phyloP scores from a whole-genome alignment of 2,888 invertebrate species.

The Antheraea assamensis region DNA sequence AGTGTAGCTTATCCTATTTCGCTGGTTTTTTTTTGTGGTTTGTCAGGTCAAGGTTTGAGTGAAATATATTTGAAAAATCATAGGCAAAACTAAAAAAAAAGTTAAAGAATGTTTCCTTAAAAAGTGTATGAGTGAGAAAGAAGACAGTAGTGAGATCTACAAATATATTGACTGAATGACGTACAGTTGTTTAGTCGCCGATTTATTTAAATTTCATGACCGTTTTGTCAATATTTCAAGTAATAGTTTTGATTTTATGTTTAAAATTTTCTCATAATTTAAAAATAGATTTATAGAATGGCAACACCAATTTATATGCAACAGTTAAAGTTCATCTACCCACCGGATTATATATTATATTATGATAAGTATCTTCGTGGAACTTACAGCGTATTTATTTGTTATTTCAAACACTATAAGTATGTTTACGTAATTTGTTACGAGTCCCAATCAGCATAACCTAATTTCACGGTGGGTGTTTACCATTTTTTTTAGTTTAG shows the following conservation, averaged over 20 bases:
- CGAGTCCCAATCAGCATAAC: not conserved
- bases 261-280: not conserved
- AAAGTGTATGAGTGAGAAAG: too few species aligned
- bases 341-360: slow-evolving; percentile 9
- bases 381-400: slow-evolving; percentile 5
- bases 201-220: too few species aligned
- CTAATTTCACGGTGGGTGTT: not conserved
- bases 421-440: not conserved
- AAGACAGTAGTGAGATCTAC: too few species aligned
- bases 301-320: slow-evolving; percentile 23
- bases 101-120: too few species aligned
- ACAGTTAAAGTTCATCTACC: slow-evolving; percentile 22
- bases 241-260: too few species aligned
- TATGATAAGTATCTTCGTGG: not conserved
- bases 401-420: not conserved
- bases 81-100: too few species aligned
- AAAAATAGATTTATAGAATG: not conserved
- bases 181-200: too few species aligned
- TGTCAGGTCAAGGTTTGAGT: too few species aligned
- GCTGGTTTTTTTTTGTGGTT: too few species aligned
- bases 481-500: not conserved
- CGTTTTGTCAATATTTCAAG: not conserved
- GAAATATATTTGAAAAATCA: too few species aligned
- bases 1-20: too few species aligned
- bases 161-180: too few species aligned